Conservation (phyloP, 2,888 invertebrate genomes). For the Steromphala cineraria region DNA sequence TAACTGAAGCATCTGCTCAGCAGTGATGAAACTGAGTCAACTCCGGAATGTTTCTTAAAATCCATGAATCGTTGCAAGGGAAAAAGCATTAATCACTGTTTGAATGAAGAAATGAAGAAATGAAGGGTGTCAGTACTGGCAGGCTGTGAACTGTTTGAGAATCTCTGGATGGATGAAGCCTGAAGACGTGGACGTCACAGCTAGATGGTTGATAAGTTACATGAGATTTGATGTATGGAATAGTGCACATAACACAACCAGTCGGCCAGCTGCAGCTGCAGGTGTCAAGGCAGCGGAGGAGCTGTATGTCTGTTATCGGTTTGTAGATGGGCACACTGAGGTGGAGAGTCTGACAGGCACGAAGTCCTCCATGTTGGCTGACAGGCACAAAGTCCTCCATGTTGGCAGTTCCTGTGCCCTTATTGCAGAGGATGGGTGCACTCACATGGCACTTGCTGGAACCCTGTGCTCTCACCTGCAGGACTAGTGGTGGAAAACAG, state of each 20-base stretch:
- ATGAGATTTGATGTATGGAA: conserved; percentile 6
- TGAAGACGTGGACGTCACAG: too few species aligned
- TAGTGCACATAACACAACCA: neutral
- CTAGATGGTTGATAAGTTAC: neutral
- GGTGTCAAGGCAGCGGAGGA: neutral
- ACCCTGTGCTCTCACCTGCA: too few species aligned
- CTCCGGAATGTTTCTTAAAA: neutral
- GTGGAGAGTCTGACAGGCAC: neutral
- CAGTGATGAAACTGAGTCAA: neutral
- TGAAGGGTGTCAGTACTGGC: neutral
- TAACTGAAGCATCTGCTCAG: neutral
- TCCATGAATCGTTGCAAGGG: conserved; percentile 1
- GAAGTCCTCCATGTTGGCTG: neutral
- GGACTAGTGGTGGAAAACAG: neutral
- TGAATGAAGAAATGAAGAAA: too few species aligned
- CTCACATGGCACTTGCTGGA: too few species aligned
- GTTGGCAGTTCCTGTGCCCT: too few species aligned
- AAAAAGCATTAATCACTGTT: neutral
- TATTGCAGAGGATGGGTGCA: too few species aligned
- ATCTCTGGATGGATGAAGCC: too few species aligned
- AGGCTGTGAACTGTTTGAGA: neutral
- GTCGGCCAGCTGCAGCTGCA: neutral
- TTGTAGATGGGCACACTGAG: neutral
- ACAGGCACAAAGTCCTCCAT: neutral
- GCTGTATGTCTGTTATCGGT: neutral